Evolutionary conservation across 2,888 invertebrate species (phyloP), one percentile per base, ranked within the genome.

Genomic region (Cantharis rustica): DNA sequence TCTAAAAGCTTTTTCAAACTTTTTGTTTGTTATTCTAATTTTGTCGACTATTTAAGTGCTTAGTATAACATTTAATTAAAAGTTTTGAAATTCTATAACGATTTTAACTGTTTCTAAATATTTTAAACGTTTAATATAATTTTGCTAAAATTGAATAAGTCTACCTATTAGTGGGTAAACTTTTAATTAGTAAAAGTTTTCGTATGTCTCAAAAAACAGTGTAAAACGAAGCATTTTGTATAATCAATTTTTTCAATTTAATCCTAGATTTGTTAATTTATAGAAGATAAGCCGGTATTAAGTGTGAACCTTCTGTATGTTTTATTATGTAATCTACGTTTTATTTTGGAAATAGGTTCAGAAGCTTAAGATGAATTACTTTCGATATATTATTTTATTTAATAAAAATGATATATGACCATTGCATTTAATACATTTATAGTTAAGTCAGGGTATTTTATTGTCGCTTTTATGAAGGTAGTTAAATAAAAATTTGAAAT

Each of bases 21-120:
- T 66, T 66, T 66, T 20, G 64, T 66, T 66, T 66, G 64, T 20
- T 66, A 66, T 66, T 66, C 64, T 66, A 66, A 66, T 66, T 66
- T 17, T 66, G 64, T 66, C 17, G 64, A 66, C 64, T 66, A 66
- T 66, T 66, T 66, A 66, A 66, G 64, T 20, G 64, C 64, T 66
- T 20, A 66, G 23, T 66, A 23, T 20, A 66, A 66, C 64, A 66
- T 66, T 66, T 66, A 66, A 66, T 66, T 66, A 66, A 66, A 66
- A 66, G 64, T 66, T 66, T 66, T 66, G 64, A 66, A 66, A 66
- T 66, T 66, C 23, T 66, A 9, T 66, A 66, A 66, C n/a, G 64
- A 66, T 66, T 66, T 63, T 66, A 66, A 66, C 64, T 20, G 64
- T 66, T 66, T 66, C 64, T 66, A 66, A 20, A 66, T 66, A 66